Conservation (phyloP, 2,888 invertebrate species). For the Eupithecia abbreviata region DNA sequence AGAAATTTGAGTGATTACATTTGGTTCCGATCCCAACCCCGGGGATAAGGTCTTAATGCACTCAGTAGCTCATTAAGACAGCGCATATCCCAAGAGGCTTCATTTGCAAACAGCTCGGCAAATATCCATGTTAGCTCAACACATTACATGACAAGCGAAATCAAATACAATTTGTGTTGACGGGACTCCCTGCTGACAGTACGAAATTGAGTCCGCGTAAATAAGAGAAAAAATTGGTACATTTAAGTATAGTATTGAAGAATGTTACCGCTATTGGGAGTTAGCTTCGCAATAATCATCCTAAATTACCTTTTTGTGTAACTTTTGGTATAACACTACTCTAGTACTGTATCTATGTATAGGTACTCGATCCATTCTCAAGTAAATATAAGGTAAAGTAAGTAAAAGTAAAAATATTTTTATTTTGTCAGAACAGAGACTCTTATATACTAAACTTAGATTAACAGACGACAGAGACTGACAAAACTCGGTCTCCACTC, state of each 20-base stretch:
- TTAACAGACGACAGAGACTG: too few species aligned
- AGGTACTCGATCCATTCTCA: too few species aligned
- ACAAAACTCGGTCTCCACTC: too few species aligned
- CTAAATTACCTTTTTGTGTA: neutral
- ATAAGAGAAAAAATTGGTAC: neutral
- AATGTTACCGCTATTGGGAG: neutral
- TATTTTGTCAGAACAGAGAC: too few species aligned
- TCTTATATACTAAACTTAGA: too few species aligned
- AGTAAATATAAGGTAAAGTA: too few species aligned
- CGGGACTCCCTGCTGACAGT: neutral
- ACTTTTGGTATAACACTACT: neutral
- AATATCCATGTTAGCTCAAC: neutral
- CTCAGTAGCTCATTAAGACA: neutral
- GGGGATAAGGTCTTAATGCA: too few species aligned
- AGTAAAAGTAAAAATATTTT: too few species aligned
- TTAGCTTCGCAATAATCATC: neutral
- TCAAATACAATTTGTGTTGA: neutral
- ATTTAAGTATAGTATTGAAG: neutral
- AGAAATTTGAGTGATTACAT: neutral
- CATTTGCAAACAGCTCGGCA: neutral
- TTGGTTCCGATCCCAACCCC: neutral
- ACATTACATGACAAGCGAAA: neutral
- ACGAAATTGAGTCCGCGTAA: neutral
- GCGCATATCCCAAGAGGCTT: too few species aligned
- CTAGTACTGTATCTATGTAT: too few species aligned